A percentile compares a stretch with the other conserved stretches of the same genome.
phyloP scores from a whole-genome alignment of 2,888 invertebrate genomes.

The Rhabditoides inermis region DNA sequence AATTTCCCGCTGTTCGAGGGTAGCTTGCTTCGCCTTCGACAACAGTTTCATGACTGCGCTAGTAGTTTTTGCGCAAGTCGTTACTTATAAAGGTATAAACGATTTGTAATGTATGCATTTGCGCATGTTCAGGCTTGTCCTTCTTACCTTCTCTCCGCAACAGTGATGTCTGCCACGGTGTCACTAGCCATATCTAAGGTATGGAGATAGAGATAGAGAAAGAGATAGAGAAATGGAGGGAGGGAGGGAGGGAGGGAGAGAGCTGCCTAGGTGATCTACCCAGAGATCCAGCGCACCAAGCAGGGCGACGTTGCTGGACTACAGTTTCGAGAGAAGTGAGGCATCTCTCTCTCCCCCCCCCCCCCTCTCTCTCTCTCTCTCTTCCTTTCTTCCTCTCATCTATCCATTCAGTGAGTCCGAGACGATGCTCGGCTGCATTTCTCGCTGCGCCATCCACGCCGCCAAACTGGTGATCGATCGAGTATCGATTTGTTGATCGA shows the following conservation, averaged over 20 bases:
- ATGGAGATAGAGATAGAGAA: too few species aligned
- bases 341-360: background rate
- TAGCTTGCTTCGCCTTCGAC: too few species aligned
- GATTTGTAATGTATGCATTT: too few species aligned
- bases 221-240: too few species aligned
- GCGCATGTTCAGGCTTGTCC: conserved; percentile 63
- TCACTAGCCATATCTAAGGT: conserved; percentile 78
- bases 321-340: conserved; percentile 61
- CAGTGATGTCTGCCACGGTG: conserved; percentile 90
- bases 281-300: conserved; percentile 73
- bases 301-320: conserved; percentile 67
- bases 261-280: conserved; percentile 81
- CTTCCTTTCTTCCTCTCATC: too few species aligned
- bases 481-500: too few species aligned
- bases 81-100: too few species aligned
- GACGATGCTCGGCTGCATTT: conserved; percentile 80
- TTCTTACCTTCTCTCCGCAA: conserved; percentile 79
- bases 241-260: too few species aligned
- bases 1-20: too few species aligned
- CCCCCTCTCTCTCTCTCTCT: too few species aligned
- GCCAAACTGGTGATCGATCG: conserved; percentile 68
- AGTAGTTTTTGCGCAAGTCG: too few species aligned
- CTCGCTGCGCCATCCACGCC: conserved; percentile 75
- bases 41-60: too few species aligned
- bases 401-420: conserved; percentile 60